Base-by-base conservation (phyloP, 64 coral and sea anemone species). In the Pocillopora damicornis region DNA sequence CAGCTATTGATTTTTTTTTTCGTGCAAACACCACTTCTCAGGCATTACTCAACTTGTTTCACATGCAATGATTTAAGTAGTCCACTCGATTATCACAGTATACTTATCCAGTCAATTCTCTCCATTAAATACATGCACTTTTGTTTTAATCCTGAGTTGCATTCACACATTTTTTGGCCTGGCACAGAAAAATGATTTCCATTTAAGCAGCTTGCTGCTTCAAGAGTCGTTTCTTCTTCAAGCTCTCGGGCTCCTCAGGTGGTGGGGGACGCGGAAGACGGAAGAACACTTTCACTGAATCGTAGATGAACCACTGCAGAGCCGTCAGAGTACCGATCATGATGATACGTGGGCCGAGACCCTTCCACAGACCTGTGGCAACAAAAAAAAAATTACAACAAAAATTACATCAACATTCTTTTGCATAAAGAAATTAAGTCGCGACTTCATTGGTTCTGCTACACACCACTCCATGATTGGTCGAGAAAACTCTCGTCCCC, bases 271-370 rank as follows among this genome's bases (percentile, higher is more conserved):
- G 93, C 68, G 97, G 97, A 11, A 99, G 93, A 67, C 97, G 79
- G 90, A 99, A 99, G 37, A 95, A 93, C 9, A 99, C 97, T 58
- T 99, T 99, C 2, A 99, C 97, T 5, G 97, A 99, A 66, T 99
- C 97, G 20, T 99, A 99, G 86, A 99, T 99, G 73, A 99, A 99
- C 97, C 97, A 99, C 75, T 99, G 97, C 68, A 95, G 90, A 11
- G 97, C 97, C 9, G 97, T 99, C 15, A 99, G 88, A 0, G 97
- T 99, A 77, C 97, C 97, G 86, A 99, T 99, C 97, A 99, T 99
- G 83, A 99, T 88, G 85, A 99, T 99, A 99, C 97, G 97, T 0
- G 97, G 93, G 51, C 97, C 97, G 0, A 99, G 93, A 73, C 97
- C 97, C 75, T 99, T 99, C 97, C 97, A 99, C 58, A 99, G 61